A percentile compares a stretch with the other conserved stretches of the same genome.
Evolutionary conservation across 2,888 invertebrate species (phyloP).

Genomic region (Cheilosia vulpina): DNA sequence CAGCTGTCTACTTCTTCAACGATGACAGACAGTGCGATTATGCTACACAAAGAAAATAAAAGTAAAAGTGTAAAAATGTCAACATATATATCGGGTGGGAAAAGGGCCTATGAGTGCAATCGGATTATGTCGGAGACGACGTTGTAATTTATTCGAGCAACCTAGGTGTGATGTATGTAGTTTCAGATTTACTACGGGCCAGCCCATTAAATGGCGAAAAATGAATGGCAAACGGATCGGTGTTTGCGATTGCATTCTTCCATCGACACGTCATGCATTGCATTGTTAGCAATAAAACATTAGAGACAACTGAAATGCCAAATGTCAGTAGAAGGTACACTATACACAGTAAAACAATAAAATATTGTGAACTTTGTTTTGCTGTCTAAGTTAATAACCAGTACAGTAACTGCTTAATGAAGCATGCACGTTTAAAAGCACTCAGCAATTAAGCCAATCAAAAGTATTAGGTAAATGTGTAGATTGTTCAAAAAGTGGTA

Average conservation of each 20-base stretch:
- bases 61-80: not conserved
- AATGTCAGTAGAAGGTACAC: not conserved
- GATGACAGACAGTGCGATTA: not conserved
- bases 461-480: not conserved
- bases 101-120: slow-evolving; percentile 6
- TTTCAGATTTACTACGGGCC: slow-evolving; percentile 15
- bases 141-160: not conserved
- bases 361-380: not conserved
- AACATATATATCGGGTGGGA: not conserved
- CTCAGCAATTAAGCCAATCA: not conserved
- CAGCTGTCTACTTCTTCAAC: not conserved
- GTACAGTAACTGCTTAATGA: not conserved
- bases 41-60: not conserved
- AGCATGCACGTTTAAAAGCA: not conserved
- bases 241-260: not conserved
- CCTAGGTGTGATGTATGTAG: not conserved
- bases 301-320: slow-evolving; percentile 4
- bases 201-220: not conserved
- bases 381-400: not conserved
- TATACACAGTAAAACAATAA: not conserved
- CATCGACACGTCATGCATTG: not conserved
- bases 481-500: not conserved
- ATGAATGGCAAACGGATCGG: not conserved
- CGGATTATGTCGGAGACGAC: not conserved
- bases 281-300: not conserved